These are phyloP conservation scores for Magallana gigas DNA, from an alignment of 1,140 invertebrate genomes.

Conservation along the genomic window DNA sequence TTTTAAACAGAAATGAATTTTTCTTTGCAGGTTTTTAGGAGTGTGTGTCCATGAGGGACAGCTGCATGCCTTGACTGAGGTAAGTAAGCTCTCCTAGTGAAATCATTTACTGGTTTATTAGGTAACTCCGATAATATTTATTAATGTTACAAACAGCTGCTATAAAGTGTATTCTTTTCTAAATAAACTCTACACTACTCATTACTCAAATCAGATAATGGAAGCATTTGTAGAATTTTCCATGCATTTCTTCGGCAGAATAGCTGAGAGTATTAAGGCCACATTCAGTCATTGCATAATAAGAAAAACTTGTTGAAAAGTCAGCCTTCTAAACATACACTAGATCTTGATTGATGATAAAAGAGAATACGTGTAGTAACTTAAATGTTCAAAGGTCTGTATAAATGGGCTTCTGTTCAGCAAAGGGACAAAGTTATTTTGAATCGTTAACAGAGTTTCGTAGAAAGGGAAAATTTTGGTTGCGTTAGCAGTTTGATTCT, in stretches of 20 bases:
- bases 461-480: too few relatives aligned
- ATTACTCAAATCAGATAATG: not conserved
- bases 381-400: too few relatives aligned
- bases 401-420: too few relatives aligned
- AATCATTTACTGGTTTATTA: not conserved
- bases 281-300: not conserved
- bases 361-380: too few relatives aligned
- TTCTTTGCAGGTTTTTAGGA: conserved; percentile 90
- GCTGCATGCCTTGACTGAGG: conserved; percentile 94
- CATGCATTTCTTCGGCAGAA: not conserved
- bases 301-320: not conserved
- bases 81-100: conserved; percentile 71
- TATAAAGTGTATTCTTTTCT: not conserved
- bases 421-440: too few relatives aligned
- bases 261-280: not conserved
- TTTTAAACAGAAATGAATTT: not conserved
- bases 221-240: not conserved
- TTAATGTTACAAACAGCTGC: not conserved
- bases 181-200: not conserved
- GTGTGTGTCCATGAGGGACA: conserved; percentile 98
- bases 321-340: too few relatives aligned
- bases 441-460: too few relatives aligned
- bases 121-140: not conserved
- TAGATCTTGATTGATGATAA: too few relatives aligned
- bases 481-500: too few relatives aligned